Percentiles rank a stretch among this genome's conserved stretches.
Evolutionary conservation across 2,797 vertebrate genomes (phyloP).

Genomic region (Acanthurus lineatus): DNA sequence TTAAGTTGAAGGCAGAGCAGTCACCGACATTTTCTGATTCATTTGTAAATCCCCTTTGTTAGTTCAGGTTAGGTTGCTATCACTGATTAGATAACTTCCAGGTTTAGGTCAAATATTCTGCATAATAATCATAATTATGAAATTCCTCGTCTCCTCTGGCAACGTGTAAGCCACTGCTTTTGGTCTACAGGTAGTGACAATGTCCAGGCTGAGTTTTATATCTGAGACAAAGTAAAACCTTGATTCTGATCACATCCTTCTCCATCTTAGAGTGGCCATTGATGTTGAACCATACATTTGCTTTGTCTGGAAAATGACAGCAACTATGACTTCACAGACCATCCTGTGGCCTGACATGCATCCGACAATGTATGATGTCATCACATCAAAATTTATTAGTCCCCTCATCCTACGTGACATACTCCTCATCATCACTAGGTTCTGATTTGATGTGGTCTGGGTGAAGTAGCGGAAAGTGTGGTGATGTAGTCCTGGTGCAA

Average conservation of each 20-base stretch:
- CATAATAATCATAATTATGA: conserved; percentile 32
- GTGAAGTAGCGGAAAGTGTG: conserved; percentile 76
- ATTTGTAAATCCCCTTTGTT: conserved; percentile 45
- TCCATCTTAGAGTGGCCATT: conserved; percentile 21
- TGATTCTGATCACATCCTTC: conserved; percentile 15
- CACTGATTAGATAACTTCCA: conserved; percentile 39
- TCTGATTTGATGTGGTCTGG: conserved; percentile 84
- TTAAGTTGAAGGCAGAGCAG: conserved; percentile 33
- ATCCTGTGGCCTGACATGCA: conserved; percentile 48
- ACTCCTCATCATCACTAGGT: conserved; percentile 80
- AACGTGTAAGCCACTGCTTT: conserved; percentile 24
- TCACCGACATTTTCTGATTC: conserved; percentile 45
- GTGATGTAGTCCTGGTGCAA: conserved; percentile 85
- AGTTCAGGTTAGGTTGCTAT: conserved; percentile 54
- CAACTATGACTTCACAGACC: conserved; percentile 53
- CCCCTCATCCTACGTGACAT: conserved; percentile 72
- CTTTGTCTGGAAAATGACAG: conserved; percentile 58
- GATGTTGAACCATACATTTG: conserved; percentile 40
- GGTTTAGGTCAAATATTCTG: conserved; percentile 28
- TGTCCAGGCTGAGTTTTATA: conserved; percentile 22
- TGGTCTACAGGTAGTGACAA: conserved; percentile 36
- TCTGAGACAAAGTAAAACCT: conserved; percentile 27
- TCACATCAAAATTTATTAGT: conserved; percentile 14
- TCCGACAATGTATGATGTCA: conserved; percentile 33
- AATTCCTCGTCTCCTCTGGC: conserved; percentile 31